Percentiles rank a stretch among this genome's conserved stretches.
Evolutionary conservation across 2,888 invertebrate species (phyloP).

Genomic region (Melanotus villosus): DNA sequence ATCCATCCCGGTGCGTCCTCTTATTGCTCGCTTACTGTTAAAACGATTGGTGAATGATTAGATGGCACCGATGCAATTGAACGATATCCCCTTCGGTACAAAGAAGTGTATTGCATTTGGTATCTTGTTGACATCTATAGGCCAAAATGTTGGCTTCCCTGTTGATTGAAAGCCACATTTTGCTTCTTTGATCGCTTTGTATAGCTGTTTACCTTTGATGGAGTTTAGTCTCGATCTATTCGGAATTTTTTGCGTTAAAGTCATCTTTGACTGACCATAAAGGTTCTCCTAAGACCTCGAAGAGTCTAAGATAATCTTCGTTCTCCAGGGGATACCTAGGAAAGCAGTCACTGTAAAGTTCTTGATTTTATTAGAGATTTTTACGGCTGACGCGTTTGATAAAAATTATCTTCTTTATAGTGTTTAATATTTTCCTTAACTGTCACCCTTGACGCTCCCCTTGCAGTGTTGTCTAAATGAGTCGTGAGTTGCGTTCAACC

Average conservation of each 20-base stretch:
- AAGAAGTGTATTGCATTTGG: conserved; percentile 24
- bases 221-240: conserved; percentile 29
- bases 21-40: conserved; percentile 28
- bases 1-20: conserved; percentile 20
- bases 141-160: conserved; percentile 23
- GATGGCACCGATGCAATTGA: conserved; percentile 24
- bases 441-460: conserved; percentile 30
- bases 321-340: conserved; percentile 24
- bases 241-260: conserved; percentile 37
- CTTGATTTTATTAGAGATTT: conserved; percentile 18
- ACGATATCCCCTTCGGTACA: conserved; percentile 11
- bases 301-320: conserved; percentile 29
- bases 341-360: conserved; percentile 2
- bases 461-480: conserved; percentile 31
- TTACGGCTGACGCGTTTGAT: conserved; percentile 20
- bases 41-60: conserved; percentile 18
- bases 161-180: conserved; percentile 6
- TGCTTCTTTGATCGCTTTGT: conserved; percentile 10
- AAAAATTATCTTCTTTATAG: conserved; percentile 7
- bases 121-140: conserved; percentile 22
- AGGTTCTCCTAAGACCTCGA: conserved; percentile 43
- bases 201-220: conserved; percentile 15
- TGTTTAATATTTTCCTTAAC: conserved; percentile 22
- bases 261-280: conserved; percentile 47
- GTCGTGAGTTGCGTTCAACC: conserved; percentile 32